These are phyloP conservation scores for Noctilio leporinus DNA, from an alignment of 2,113 vertebrate species.

Conservation along the genomic window DNA sequence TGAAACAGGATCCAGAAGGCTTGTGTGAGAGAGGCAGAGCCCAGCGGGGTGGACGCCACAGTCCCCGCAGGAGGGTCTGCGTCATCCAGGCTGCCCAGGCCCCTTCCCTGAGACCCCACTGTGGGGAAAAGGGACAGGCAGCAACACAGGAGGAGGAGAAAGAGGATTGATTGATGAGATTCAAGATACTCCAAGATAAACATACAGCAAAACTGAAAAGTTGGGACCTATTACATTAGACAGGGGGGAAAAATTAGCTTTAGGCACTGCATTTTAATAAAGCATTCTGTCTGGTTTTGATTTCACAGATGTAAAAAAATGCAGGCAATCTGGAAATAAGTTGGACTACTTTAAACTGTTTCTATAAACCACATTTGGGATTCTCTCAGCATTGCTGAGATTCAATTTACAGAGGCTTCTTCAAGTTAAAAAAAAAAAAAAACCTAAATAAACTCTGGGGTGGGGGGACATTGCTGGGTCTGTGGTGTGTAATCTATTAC, in stretches of 20 bases:
- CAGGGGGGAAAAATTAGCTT: conserved; percentile 48
- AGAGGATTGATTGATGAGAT: background rate
- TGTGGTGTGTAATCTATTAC: accelerated
- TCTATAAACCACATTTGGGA: conserved; percentile 49
- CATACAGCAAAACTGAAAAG: background rate
- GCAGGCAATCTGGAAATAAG: conserved; percentile 37
- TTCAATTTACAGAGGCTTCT: conserved; percentile 37
- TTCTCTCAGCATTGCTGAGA: conserved; percentile 42
- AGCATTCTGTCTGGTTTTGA: conserved; percentile 66
- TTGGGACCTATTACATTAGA: background rate
- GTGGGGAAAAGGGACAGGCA: background rate
- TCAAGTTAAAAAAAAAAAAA: background rate
- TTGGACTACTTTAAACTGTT: conserved; percentile 35
- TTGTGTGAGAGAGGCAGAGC: background rate
- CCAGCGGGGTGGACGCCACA: accelerated
- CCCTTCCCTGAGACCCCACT: background rate
- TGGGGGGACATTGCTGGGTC: background rate
- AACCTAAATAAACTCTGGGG: background rate
- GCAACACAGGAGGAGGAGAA: accelerated
- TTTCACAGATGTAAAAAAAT: conserved; percentile 48
- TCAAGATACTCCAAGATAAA: conserved; percentile 41
- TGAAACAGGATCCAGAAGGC: background rate
- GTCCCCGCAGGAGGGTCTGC: background rate
- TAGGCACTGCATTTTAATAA: conserved; percentile 31
- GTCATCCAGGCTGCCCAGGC: background rate